A percentile compares a stretch with the other conserved stretches of the same genome.
These are phyloP conservation scores for Geopemphigus sp. DNA, from an alignment of 1,140 invertebrate species.

Conservation along the genomic window DNA sequence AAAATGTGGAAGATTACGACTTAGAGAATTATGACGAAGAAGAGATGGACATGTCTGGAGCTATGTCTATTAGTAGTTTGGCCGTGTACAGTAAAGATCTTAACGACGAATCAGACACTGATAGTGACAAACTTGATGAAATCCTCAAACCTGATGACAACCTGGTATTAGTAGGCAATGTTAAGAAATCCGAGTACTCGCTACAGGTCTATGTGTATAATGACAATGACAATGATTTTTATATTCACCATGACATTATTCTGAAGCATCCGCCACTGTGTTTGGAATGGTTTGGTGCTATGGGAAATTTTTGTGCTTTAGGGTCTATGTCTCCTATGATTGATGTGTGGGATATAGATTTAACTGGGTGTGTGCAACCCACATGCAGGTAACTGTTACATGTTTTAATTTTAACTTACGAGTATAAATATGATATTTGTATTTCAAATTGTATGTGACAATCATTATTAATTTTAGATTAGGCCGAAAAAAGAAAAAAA, in stretches of 20 bases:
- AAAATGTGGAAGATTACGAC: constrained; percentile 63
- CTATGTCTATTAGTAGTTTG: constrained; percentile 24
- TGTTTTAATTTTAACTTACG: neutral
- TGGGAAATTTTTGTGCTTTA: constrained; percentile 83
- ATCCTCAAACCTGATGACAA: constrained; percentile 87
- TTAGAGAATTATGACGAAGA: constrained; percentile 57
- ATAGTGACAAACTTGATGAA: constrained; percentile 89
- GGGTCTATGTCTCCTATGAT: constrained; percentile 90
- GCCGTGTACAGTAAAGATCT: constrained; percentile 54
- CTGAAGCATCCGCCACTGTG: constrained; percentile 85
- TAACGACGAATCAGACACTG: constrained; percentile 58
- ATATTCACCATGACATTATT: constrained; percentile 90
- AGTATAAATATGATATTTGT: too few species aligned
- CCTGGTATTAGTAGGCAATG: constrained; percentile 82
- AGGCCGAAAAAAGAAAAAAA: constrained; percentile 71
- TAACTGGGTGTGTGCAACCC: constrained; percentile 86
- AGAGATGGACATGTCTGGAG: constrained; percentile 51
- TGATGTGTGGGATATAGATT: constrained; percentile 91
- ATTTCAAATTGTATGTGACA: neutral
- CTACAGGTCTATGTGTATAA: constrained; percentile 93
- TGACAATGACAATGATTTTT: constrained; percentile 80
- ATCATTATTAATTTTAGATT: constrained; percentile 62
- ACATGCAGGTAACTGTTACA: constrained; percentile 54
- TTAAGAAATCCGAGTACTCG: constrained; percentile 77
- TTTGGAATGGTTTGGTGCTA: constrained; percentile 88